A percentile compares a stretch with the other conserved stretches of the same genome.
These are phyloP conservation scores for Brachionus rotundiformis DNA, from an alignment of 1,140 invertebrate species.

Conservation along the genomic window DNA sequence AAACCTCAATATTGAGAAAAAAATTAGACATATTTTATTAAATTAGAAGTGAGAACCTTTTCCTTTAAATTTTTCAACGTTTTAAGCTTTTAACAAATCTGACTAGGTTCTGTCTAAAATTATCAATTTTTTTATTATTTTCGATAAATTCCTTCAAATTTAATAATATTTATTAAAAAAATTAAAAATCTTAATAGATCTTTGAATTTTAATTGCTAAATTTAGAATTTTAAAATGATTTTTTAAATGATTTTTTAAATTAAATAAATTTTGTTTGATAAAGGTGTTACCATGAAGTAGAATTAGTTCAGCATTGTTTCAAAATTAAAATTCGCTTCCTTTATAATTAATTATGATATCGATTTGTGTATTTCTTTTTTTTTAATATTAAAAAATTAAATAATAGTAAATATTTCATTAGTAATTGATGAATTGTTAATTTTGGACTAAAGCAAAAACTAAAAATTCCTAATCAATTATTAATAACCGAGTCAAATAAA, in stretches of 20 bases:
- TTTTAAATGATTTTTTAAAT: no score
- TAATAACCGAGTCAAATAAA: not conserved
- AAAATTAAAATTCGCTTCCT: not conserved
- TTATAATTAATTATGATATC: not conserved
- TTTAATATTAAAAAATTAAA: slow-evolving; percentile 1
- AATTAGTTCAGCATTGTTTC: not conserved
- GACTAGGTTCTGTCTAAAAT: no score
- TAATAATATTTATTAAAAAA: no score
- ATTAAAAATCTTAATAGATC: not conserved
- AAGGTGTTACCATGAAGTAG: not conserved
- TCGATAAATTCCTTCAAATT: no score
- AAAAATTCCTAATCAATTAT: not conserved
- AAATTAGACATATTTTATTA: no score
- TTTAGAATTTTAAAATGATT: not conserved
- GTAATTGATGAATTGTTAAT: not conserved
- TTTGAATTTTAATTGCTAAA: not conserved
- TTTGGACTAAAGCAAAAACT: not conserved
- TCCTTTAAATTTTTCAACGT: no score
- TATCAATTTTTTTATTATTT: no score
- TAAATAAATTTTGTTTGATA: not conserved
- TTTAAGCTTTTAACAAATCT: no score
- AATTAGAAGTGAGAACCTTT: no score
- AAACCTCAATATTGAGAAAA: no score
- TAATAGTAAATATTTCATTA: not conserved
- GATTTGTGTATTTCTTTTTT: not conserved